These are phyloP conservation scores for Sebastes melanostomus DNA, from an alignment of 2,797 vertebrate species.

Conservation along the genomic window DNA sequence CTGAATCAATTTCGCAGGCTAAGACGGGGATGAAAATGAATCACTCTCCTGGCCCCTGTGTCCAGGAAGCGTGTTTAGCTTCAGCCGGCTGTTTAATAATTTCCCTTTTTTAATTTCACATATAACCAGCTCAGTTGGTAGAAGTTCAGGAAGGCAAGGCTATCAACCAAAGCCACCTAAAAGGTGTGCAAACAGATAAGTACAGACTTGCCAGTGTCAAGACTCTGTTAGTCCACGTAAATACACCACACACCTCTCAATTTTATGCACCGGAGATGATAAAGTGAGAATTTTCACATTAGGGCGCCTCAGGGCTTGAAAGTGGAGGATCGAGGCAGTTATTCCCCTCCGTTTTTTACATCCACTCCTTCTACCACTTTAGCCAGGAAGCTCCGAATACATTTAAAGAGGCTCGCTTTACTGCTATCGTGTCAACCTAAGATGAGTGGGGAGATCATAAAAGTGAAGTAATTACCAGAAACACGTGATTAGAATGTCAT, in stretches of 20 bases:
- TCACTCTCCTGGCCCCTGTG: conserved; percentile 31
- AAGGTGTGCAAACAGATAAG: conserved; percentile 76
- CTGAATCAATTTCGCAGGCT: conserved; percentile 47
- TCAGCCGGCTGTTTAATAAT: conserved; percentile 70
- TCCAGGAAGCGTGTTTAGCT: conserved; percentile 57
- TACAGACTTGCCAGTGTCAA: conserved; percentile 52
- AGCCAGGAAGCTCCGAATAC: conserved; percentile 48
- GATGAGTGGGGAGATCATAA: conserved; percentile 65
- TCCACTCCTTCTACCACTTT: conserved; percentile 1
- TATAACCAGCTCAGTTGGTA: conserved; percentile 76
- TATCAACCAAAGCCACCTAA: conserved; percentile 57
- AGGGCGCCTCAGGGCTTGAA: conserved; percentile 56
- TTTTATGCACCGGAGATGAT: conserved; percentile 70
- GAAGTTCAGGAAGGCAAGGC: conserved; percentile 43
- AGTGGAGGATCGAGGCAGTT: conserved; percentile 48
- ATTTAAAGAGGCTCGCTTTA: conserved; percentile 70
- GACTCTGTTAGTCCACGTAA: conserved; percentile 59
- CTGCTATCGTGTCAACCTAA: conserved; percentile 63
- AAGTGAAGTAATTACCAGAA: conserved; percentile 82
- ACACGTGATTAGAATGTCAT: conserved; percentile 84
- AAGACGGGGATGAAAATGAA: conserved; percentile 44
- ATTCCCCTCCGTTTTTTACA: background rate
- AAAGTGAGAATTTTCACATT: conserved; percentile 61
- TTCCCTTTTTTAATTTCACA: conserved; percentile 75
- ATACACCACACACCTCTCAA: conserved; percentile 63